Base-by-base conservation (phyloP, 2,888 invertebrate species). In the Tryphoninae sp. region DNA sequence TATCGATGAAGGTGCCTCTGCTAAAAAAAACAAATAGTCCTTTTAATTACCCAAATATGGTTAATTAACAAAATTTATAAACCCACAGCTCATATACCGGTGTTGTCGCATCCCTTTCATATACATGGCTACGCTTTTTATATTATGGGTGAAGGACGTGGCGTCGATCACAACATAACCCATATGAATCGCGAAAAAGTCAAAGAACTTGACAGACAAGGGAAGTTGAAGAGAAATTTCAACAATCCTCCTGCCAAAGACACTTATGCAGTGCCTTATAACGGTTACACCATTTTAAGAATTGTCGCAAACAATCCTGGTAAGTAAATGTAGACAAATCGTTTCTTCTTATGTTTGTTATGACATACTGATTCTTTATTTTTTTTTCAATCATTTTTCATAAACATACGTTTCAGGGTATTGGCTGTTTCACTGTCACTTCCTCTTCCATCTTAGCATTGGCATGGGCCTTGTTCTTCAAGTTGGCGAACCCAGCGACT, bases 261-360 rank as follows among this genome's bases (percentile, higher is more conserved):
- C 88, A 97, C 97, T 0, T 94, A 97, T 16, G 96, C 97, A 9
- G 96, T 98, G 19, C 97, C 98, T 4, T 97, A 97, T 90, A 97
- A 97, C 86, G 98, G 98, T 84, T 98, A 97, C 89, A 96, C 96
- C 33, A 95, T 97, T 69, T 92, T 98, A 86, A 94, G 97, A 87
- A 96, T 98, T 90, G 94, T 96, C 86, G 97, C 98, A 76, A 95
- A 96, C 89, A 98, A 98, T 93, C 97, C 97, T 89, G 98, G 97
- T 96, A 92, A 90, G 13, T 65, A 67, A 33, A 8, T 9, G 9
- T 33, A 6, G 51, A 1, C 13, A 69, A 51, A 61, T 53, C n/a
- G 19, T 23, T 22, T 13, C n/a, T 64, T 23, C 33, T 23, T 51
- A 42, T 49, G 8, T 22, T 67, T 2, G 19, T n/a, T 1, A 33